Evolutionary conservation across 2,888 invertebrate species (phyloP).

Genomic region (Linyphia triangularis): DNA sequence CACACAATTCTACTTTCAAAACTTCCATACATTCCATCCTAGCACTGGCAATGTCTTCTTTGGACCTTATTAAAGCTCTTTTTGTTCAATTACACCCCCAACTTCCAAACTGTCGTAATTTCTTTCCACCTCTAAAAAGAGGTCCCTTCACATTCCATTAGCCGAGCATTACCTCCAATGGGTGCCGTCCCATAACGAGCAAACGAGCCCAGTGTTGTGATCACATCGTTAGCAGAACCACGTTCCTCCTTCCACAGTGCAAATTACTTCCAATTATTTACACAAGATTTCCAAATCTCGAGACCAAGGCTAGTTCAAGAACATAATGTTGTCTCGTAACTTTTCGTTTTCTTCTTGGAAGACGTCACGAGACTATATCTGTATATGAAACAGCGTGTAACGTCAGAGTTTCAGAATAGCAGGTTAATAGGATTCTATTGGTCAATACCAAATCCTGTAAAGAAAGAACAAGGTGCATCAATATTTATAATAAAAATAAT

Average conservation of each 20-base stretch:
- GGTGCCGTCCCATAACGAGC: background rate
- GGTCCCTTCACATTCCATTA: background rate
- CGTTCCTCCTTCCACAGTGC: slow-evolving; percentile 21
- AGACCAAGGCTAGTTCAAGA: slow-evolving; percentile 1
- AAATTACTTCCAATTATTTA: slow-evolving; percentile 71
- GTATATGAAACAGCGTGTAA: no score
- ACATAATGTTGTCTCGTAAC: no score
- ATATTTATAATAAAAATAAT: no score
- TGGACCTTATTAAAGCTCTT: background rate
- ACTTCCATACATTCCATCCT: background rate
- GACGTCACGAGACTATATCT: no score
- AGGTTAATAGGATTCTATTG: no score
- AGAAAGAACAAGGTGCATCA: no score
- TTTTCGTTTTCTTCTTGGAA: no score
- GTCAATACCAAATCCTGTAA: no score
- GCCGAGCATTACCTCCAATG: background rate
- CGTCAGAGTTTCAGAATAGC: no score
- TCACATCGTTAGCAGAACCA: slow-evolving; percentile 27
- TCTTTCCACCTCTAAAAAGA: background rate
- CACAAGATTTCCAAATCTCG: slow-evolving; percentile 11
- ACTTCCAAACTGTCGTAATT: background rate
- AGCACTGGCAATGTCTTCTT: background rate
- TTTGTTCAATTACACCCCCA: background rate
- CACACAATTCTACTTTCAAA: no score
- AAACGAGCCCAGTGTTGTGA: background rate